Evolutionary conservation across 2,113 vertebrate genomes (phyloP), one percentile per base, ranked within the genome.

Genomic region (Hucho hucho): DNA sequence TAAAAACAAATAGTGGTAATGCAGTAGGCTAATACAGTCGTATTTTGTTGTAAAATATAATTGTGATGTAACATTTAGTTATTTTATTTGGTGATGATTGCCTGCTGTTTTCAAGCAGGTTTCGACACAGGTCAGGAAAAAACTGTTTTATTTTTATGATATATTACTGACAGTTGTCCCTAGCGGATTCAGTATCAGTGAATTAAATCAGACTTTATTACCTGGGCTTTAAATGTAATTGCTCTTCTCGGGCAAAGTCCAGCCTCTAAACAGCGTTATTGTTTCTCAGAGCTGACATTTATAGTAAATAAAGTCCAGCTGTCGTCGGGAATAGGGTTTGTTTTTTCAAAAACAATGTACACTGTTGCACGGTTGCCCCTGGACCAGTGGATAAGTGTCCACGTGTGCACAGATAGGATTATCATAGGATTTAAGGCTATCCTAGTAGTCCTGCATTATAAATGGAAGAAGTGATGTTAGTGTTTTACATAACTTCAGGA

Each of bases 181-280:
- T 67, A 20, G 6, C 16, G 26, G 3, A 18, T 18, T 26, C 63
- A 20, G 28, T 28, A 47, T 24, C 20, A 69, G 22, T 37, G 6
- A 47, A 69, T 6, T 47, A 69, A 29, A 13, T 78, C 66, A 69
- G 28, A 67, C 26, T 91, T 88, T 89, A 87, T 86, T 83, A 73
- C 77, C 46, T 26, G 80, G 82, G 75, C 77, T 86, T 89, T 80
- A 81, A 77, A 77, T 81, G 70, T 75, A 85, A 84, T 80, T 78
- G 84, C 76, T 81, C 80, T 85, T 84, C 78, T 72, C 82, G 87
- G 81, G 64, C 77, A 90, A 90, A 90, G 90, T 91, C 88, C 87
- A 89, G 82, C 78, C 84, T 84, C 75, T 77, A 81, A 67, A 67
- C 75, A 47, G 14, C 56, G 70, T 77, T 83, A 78, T 85, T 80